phyloP scores from a whole-genome alignment of 2,888 invertebrate species.

The Scaptodrosophila latifasciaeformis region DNA sequence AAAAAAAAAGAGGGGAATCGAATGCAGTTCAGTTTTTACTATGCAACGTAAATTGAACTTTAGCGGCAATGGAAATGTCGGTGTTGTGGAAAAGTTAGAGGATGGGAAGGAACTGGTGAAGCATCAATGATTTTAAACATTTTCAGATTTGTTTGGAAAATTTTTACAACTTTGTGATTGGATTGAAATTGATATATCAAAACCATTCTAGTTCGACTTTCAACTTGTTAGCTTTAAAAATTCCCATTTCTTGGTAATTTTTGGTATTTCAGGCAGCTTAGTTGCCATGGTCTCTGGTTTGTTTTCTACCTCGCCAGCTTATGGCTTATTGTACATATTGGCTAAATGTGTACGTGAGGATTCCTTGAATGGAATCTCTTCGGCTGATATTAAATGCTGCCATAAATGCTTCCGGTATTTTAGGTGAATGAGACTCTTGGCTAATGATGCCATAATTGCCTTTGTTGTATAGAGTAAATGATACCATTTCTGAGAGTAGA shows the following conservation, averaged over 20 bases:
- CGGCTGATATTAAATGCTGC: too few species aligned
- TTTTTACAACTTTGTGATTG: constrained; percentile 29
- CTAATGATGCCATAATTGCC: constrained; percentile 59
- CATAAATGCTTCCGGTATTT: constrained; percentile 44
- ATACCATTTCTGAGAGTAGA: too few species aligned
- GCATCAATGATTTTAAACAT: constrained; percentile 20
- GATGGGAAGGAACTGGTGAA: neutral
- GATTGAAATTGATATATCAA: constrained; percentile 17
- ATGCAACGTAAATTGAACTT: constrained; percentile 3
- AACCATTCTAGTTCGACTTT: too few species aligned
- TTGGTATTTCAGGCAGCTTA: too few species aligned
- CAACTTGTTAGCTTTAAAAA: too few species aligned
- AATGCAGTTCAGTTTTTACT: constrained; percentile 54
- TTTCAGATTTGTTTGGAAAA: constrained; percentile 6
- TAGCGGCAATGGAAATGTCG: constrained; percentile 6
- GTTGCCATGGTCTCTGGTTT: too few species aligned
- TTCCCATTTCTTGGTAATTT: too few species aligned
- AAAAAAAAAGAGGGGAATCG: too few species aligned
- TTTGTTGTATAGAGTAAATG: constrained; percentile 48
- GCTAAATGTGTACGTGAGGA: too few species aligned
- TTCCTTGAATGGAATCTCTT: too few species aligned
- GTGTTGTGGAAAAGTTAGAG: neutral
- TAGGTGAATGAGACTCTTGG: constrained; percentile 35
- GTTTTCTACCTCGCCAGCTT: too few species aligned
- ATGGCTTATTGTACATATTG: too few species aligned